Base-by-base conservation (phyloP, 1,140 invertebrate species). In the Drosophila pachea region DNA sequence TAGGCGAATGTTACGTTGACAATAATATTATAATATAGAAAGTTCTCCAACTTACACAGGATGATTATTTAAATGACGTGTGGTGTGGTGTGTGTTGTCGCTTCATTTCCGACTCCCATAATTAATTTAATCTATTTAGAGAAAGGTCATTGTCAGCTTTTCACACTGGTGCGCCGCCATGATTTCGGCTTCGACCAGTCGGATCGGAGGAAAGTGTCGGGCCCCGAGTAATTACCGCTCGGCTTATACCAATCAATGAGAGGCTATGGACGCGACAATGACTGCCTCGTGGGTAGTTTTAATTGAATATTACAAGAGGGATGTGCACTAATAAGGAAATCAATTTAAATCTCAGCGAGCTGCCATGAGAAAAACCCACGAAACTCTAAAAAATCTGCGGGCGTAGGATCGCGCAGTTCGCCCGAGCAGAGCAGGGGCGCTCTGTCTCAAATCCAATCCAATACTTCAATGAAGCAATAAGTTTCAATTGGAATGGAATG, bases 321-420 rank as follows among this genome's bases (percentile, higher is more conserved):
- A 86, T 86, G 83, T 86, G 78, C 83, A 69, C 82, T 87, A 87
- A 87, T 87, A 87, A 87, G 83, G 83, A 87, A 87, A 87, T 87
- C 77, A 87, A 86, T 86, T 86, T 86, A 86, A 86, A 86, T 87
- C 83, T 78, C 83, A 79, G 82, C 50, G 36, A 48, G 65, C 56
- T 59, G 48, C 43, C 83, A 86, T 86, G 77, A 86, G 82, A 86
- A 86, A 82, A 77, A 66, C 43, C 60, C 40, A 70, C 61, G 43
- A 64, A 74, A 74, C 29, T 75, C 63, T 58, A 69, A 79, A 86
- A 86, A 78, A 73, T 78, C 83, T 87, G 83, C 83, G 83, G 83
- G 83, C 76, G 70, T 87, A 87, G 82, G 83, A 87, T 86, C 73
- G 58, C 22, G 52, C 45, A 35, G 5, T 22, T 22, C 33, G 33